These are phyloP conservation scores for Rhyzopertha dominica DNA, from an alignment of 1,140 invertebrate genomes.

Conservation along the genomic window DNA sequence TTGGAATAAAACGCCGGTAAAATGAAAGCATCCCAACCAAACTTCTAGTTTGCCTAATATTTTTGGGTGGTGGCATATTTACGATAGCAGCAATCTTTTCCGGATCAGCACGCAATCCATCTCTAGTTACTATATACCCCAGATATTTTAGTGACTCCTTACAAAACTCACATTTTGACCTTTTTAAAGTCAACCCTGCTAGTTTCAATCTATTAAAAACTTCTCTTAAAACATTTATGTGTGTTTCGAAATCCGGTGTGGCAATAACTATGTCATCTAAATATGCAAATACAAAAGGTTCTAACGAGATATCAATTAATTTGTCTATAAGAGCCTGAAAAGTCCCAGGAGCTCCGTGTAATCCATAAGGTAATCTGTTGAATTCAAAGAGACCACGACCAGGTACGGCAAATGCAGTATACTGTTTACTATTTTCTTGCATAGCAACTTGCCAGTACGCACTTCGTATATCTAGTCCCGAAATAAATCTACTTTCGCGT, in stretches of 20 bases:
- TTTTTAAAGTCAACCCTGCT: no score
- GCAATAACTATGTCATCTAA: slow-evolving; percentile 41
- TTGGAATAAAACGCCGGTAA: no score
- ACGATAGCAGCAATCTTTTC: no score
- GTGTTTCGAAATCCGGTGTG: slow-evolving; percentile 30
- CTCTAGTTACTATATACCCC: no score
- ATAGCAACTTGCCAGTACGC: slow-evolving; percentile 36
- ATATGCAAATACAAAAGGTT: slow-evolving; percentile 23
- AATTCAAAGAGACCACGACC: slow-evolving; percentile 35
- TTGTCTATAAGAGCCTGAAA: slow-evolving; percentile 25
- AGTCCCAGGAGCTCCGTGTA: slow-evolving; percentile 6
- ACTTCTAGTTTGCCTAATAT: no score
- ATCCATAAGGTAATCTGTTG: slow-evolving; percentile 17
- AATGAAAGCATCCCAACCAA: no score
- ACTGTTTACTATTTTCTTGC: slow-evolving; percentile 25
- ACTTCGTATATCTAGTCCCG: slow-evolving; percentile 28
- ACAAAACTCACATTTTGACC: no score
- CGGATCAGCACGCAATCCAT: no score
- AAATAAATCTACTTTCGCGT: slow-evolving; percentile 25
- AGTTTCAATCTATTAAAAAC: no score
- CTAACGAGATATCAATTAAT: slow-evolving; percentile 22
- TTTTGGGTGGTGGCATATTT: no score
- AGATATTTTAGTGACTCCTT: no score
- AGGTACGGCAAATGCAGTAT: slow-evolving; percentile 34
- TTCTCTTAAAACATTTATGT: slow-evolving; percentile 31